Percentiles rank a stretch among this genome's conserved stretches.
Evolutionary conservation across 2,797 vertebrate genomes (phyloP).

Genomic region (Tinamus major): DNA sequence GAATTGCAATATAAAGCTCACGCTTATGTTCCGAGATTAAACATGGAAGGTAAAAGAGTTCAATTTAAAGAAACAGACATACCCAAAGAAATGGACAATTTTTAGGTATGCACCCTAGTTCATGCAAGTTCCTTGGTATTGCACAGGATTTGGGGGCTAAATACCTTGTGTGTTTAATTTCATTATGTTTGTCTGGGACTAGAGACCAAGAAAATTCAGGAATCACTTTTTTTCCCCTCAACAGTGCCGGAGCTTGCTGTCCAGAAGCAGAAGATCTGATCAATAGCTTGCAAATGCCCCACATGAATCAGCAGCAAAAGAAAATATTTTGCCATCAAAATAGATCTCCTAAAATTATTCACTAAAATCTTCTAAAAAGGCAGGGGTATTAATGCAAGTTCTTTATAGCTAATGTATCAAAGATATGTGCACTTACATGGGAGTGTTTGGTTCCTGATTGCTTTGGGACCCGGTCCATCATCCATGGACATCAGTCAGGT

Average conservation of each 20-base stretch:
- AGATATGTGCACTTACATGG: background rate
- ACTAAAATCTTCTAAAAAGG: background rate
- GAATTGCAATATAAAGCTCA: background rate
- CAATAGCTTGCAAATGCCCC: background rate
- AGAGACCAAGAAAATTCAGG: background rate
- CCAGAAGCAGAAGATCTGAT: background rate
- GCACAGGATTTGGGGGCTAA: background rate
- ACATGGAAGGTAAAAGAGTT: accelerated
- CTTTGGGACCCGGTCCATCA: background rate
- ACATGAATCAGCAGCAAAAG: background rate
- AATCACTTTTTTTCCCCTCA: background rate
- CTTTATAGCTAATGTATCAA: background rate
- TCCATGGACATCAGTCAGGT: background rate
- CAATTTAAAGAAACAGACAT: background rate
- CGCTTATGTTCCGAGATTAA: background rate
- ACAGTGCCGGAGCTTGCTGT: background rate
- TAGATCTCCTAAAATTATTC: background rate
- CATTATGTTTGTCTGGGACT: background rate
- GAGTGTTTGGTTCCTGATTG: background rate
- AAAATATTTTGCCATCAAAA: background rate
- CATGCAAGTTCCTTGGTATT: background rate
- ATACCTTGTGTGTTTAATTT: background rate
- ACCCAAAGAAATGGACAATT: background rate
- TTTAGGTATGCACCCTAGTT: background rate
- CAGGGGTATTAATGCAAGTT: background rate